Evolutionary conservation across 2,888 invertebrate species (phyloP).

Genomic region (Eristalinus aeneus): DNA sequence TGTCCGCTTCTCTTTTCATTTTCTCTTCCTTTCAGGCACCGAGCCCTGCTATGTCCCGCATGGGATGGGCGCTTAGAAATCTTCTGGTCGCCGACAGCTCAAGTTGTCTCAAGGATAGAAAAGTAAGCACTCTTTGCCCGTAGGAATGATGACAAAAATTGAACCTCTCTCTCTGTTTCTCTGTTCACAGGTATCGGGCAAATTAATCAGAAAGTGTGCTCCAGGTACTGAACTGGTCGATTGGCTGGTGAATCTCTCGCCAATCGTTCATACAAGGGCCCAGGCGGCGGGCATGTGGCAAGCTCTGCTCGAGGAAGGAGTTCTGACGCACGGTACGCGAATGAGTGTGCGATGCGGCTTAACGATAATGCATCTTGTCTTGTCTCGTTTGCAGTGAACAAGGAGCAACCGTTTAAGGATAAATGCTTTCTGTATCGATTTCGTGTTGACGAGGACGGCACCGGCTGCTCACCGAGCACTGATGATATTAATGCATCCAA

Average conservation of each 20-base stretch:
- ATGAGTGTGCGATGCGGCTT: not conserved
- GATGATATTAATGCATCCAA: conserved; percentile 86
- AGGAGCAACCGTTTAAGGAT: conserved; percentile 91
- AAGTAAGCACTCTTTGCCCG: conserved; percentile 77
- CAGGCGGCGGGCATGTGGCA: conserved; percentile 93
- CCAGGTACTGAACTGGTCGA: conserved; percentile 91
- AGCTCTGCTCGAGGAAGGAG: conserved; percentile 89
- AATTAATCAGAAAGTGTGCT: conserved; percentile 86
- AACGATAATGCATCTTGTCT: not conserved
- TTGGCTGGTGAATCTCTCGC: conserved; percentile 86
- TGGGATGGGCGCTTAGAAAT: conserved; percentile 87
- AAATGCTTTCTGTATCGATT: conserved; percentile 91
- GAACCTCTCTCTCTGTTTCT: conserved; percentile 9
- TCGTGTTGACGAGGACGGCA: conserved; percentile 87
- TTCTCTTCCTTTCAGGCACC: conserved; percentile 81
- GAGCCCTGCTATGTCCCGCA: conserved; percentile 85
- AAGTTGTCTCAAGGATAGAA: conserved; percentile 85
- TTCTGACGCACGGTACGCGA: conserved; percentile 86
- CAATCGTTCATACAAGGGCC: conserved; percentile 84
- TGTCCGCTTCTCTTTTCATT: conserved; percentile 10
- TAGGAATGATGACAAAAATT: conserved; percentile 26
- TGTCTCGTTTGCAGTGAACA: conserved; percentile 82
- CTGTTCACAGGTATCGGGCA: conserved; percentile 81
- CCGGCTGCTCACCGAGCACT: conserved; percentile 82
- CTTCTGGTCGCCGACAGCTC: conserved; percentile 85